Conservation (phyloP, 2,797 vertebrate species). For the Lateolabrax maculatus region DNA sequence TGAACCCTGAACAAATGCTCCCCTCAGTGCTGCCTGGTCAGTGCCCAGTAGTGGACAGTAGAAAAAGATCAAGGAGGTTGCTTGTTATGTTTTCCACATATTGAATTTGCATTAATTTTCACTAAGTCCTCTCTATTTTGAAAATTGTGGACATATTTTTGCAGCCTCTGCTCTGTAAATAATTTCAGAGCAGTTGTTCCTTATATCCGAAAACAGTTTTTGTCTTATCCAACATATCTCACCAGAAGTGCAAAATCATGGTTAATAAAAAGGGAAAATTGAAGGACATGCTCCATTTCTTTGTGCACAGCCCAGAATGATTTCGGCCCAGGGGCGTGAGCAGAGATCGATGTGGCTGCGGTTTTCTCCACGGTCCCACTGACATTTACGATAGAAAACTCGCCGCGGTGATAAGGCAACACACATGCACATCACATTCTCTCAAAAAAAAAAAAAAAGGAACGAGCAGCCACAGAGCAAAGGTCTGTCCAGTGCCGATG, state of each 20-base stretch:
- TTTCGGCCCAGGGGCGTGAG: not conserved
- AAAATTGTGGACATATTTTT: not conserved
- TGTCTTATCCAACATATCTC: not conserved
- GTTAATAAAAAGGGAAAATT: not conserved
- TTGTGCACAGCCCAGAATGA: not conserved
- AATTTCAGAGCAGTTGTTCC: not conserved
- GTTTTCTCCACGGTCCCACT: no score
- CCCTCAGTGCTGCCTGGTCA: not conserved
- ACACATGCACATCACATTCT: not conserved
- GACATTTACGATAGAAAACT: not conserved
- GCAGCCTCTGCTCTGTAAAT: not conserved
- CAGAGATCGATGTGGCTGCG: not conserved
- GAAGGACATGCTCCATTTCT: not conserved
- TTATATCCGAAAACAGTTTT: not conserved
- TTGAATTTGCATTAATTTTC: not conserved
- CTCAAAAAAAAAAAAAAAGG: not conserved
- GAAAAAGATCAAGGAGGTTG: not conserved
- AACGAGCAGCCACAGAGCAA: not conserved
- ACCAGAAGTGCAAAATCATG: not conserved
- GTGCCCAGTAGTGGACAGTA: not conserved
- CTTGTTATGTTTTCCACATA: not conserved
- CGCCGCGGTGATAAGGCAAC: no score
- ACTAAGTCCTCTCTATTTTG: not conserved
- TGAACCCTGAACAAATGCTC: not conserved
- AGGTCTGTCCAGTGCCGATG: not conserved